A percentile compares a stretch with the other conserved stretches of the same genome.
These are phyloP conservation scores for Tachysurus fulvidraco DNA, from an alignment of 2,113 vertebrate species.

Conservation along the genomic window DNA sequence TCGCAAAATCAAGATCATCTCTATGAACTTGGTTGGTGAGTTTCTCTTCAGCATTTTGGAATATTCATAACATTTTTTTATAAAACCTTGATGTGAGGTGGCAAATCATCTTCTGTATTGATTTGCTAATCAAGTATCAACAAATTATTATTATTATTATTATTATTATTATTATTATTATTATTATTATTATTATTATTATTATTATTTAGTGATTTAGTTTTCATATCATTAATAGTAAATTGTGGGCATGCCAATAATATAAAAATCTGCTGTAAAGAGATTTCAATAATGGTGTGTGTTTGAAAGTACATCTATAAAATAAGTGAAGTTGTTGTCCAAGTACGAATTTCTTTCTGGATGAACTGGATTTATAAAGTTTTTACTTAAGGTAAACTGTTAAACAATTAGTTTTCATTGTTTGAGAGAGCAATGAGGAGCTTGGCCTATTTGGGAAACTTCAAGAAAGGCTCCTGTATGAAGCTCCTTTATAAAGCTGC, in stretches of 20 bases:
- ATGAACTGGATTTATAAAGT: no score
- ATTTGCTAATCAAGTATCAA: neutral
- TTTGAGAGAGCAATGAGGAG: no score
- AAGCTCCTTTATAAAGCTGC: no score
- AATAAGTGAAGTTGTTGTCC: neutral
- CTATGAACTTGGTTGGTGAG: slow-evolving; percentile 63
- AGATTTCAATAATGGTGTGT: neutral
- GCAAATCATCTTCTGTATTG: neutral
- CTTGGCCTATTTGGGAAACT: no score
- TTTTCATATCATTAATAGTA: neutral
- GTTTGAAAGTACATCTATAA: neutral
- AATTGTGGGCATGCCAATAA: neutral
- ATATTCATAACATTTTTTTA: neutral
- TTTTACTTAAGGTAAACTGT: no score
- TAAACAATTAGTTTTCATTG: no score
- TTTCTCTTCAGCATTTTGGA: neutral
- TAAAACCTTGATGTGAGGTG: no score
- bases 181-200: neutral
- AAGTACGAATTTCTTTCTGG: neutral
- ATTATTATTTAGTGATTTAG: neutral
- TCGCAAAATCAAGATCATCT: slow-evolving; percentile 54
- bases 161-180: neutral
- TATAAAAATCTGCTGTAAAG: neutral
- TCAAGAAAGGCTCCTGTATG: neutral
- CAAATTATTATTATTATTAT: no score